These are phyloP conservation scores for Acyrthosiphon pisum DNA, from an alignment of 1,140 invertebrate genomes.

Conservation along the genomic window DNA sequence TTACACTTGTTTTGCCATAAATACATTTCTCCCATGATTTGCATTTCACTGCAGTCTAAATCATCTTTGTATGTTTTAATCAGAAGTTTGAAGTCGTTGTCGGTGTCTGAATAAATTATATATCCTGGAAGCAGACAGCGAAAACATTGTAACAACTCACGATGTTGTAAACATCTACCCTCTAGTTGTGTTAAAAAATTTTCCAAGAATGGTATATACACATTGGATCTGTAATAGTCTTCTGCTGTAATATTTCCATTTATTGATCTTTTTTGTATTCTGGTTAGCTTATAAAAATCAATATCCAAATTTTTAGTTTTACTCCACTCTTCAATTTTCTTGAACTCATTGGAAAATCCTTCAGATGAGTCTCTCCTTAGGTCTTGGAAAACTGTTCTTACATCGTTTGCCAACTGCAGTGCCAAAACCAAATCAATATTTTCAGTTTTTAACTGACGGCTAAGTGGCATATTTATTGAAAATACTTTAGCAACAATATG, in stretches of 20 bases:
- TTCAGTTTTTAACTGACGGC: slow-evolving; percentile 25
- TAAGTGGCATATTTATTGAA: slow-evolving; percentile 11
- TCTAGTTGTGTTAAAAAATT: slow-evolving; percentile 32
- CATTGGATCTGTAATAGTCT: neutral
- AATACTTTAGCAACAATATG: neutral
- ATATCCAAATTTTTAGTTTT: slow-evolving; percentile 7
- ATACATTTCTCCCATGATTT: too few relatives aligned
- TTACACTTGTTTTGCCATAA: too few relatives aligned
- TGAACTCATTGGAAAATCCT: slow-evolving; percentile 16
- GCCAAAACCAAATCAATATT: slow-evolving; percentile 25
- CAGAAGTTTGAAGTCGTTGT: neutral
- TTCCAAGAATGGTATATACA: neutral
- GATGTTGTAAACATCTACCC: slow-evolving; percentile 32
- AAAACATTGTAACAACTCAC: slow-evolving; percentile 31
- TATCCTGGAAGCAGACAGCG: slow-evolving; percentile 24
- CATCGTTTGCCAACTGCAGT: slow-evolving; percentile 44
- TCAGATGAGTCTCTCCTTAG: slow-evolving; percentile 9
- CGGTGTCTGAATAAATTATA: slow-evolving; percentile 31
- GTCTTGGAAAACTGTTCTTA: neutral
- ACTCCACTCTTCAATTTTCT: slow-evolving; percentile 22
- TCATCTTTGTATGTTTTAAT: slow-evolving; percentile 32
- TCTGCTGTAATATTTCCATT: slow-evolving; percentile 19
- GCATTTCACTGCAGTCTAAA: too few relatives aligned
- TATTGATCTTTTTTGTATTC: neutral
- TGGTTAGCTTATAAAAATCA: neutral